Evolutionary conservation across 2,888 invertebrate species (phyloP).

Genomic region (Lacanobia wlatinum): DNA sequence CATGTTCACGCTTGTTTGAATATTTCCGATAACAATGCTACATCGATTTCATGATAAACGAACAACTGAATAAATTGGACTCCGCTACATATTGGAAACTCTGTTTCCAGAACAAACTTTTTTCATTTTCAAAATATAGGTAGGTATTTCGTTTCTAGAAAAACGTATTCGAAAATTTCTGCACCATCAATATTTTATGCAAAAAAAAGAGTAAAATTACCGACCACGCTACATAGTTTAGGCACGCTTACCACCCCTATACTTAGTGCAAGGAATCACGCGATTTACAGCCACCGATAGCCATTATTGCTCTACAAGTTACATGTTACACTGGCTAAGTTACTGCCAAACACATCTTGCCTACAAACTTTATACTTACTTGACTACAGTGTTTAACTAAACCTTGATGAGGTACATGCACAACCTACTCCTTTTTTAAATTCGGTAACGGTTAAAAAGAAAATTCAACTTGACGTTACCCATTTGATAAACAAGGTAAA

Average conservation of each 20-base stretch:
- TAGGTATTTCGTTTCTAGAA: background rate
- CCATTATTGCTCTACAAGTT: constrained; percentile 13
- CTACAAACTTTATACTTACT: constrained; percentile 5
- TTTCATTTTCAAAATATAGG: background rate
- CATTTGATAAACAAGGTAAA: constrained; percentile 16
- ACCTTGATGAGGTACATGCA: background rate
- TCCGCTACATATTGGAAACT: background rate
- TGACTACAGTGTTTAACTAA: background rate
- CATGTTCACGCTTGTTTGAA: background rate
- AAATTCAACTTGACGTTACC: background rate
- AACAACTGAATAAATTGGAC: background rate
- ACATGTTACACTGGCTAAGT: constrained; percentile 16
- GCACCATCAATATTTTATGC: background rate
- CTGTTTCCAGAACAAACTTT: background rate
- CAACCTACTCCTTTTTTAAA: background rate
- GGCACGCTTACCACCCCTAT: constrained; percentile 24
- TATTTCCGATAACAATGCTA: background rate
- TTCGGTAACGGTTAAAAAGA: background rate
- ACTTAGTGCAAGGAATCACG: constrained; percentile 40
- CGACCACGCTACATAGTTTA: constrained; percentile 20
- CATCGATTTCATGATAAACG: background rate
- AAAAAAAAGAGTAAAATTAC: constrained; percentile 13
- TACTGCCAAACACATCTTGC: constrained; percentile 12
- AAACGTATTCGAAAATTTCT: background rate
- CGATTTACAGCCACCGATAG: constrained; percentile 35